A percentile compares a stretch with the other conserved stretches of the same genome.
Conservation (phyloP, 2,113 vertebrate genomes). For the Myotis davidii region DNA sequence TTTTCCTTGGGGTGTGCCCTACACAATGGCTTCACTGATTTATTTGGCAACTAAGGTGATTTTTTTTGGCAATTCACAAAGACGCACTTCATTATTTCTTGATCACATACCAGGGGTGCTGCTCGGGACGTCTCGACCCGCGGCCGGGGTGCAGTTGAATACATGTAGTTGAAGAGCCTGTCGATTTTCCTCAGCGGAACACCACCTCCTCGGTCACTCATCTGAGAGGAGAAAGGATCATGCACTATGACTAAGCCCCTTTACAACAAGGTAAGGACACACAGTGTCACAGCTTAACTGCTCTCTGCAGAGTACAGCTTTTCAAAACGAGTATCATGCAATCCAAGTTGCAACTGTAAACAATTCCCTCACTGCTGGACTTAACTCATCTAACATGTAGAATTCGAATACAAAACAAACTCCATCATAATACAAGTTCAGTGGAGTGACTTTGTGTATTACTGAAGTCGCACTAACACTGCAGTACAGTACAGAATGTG, state of each 20-base stretch:
- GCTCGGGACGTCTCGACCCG: conserved; percentile 90
- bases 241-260: neutral
- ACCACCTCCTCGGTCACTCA: conserved; percentile 96
- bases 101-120: conserved; percentile 91
- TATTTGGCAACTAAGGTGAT: neutral
- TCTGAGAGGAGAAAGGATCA: conserved; percentile 83
- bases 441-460: neutral
- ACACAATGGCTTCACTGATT: neutral
- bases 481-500: neutral
- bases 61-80: neutral
- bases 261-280: neutral
- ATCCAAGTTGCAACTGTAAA: neutral
- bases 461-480: neutral
- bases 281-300: neutral
- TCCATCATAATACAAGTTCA: neutral
- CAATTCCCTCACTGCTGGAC: neutral
- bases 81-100: neutral
- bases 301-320: neutral
- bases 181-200: conserved; percentile 97
- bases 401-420: neutral
- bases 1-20: neutral
- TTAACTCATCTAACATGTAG: neutral
- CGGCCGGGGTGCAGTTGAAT: conserved; percentile 95
- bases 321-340: neutral
- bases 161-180: conserved; percentile 97